Percentiles rank a stretch among this genome's conserved stretches.
Conservation (phyloP, 2,113 vertebrate species). For the Salvelinus alpinus region DNA sequence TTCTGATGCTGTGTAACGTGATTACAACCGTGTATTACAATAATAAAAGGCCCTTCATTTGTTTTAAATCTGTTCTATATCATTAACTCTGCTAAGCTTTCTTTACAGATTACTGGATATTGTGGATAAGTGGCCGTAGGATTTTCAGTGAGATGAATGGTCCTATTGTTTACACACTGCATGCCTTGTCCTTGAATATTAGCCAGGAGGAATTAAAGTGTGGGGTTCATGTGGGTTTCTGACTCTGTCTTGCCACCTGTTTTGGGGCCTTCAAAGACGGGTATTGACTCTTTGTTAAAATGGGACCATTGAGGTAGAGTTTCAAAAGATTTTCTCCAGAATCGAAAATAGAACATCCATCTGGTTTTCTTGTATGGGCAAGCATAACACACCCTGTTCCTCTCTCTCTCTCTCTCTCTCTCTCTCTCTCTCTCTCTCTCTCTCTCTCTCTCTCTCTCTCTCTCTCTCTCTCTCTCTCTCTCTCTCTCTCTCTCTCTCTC, state of each 20-base stretch:
- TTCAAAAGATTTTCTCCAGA: not conserved
- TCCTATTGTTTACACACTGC: constrained; percentile 56
- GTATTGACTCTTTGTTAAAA: constrained; percentile 12
- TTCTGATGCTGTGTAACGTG: not conserved
- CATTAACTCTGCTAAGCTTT: constrained; percentile 11
- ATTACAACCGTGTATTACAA: not conserved
- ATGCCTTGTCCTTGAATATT: constrained; percentile 51
- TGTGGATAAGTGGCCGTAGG: constrained; percentile 23
- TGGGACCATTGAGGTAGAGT: not conserved
- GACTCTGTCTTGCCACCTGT: constrained; percentile 28
- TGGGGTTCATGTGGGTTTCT: constrained; percentile 26
- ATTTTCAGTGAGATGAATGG: constrained; percentile 50
- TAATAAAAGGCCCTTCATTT: not conserved
- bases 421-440: no score
- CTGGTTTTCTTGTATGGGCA: not conserved
- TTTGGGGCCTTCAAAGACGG: not conserved
- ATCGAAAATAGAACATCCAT: not conserved
- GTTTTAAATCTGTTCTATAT: not conserved
- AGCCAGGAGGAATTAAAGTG: constrained; percentile 50
- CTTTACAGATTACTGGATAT: constrained; percentile 28
- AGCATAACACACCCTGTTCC: no score
- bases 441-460: not conserved
- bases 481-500: no score
- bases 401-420: no score
- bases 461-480: not conserved